Evolutionary conservation across 2,113 vertebrate species (phyloP).

Genomic region (Cynopterus brachyotis): DNA sequence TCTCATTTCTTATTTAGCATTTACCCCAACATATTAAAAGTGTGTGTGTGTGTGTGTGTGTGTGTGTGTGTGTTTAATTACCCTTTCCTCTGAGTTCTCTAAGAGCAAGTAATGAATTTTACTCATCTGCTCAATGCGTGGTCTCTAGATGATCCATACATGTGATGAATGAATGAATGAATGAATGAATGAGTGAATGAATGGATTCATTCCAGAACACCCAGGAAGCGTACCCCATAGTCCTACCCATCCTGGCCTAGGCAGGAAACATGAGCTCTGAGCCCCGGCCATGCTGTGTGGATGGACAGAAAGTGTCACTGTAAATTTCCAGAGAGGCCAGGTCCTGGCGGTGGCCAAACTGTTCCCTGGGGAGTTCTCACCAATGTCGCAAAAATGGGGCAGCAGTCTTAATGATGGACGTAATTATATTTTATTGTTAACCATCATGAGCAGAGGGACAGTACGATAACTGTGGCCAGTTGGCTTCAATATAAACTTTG

Average conservation of each 20-base stretch:
- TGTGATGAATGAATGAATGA: background rate
- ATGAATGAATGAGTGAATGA: background rate
- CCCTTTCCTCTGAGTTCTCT: background rate
- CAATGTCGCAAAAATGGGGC: accelerated
- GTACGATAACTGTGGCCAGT: background rate
- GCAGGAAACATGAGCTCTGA: background rate
- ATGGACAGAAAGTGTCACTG: background rate
- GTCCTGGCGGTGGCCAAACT: background rate
- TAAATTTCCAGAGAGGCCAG: background rate
- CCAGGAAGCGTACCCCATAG: background rate
- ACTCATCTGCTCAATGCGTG: accelerated
- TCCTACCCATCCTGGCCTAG: accelerated
- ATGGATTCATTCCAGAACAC: background rate
- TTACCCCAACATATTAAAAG: background rate
- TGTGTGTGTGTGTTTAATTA: background rate
- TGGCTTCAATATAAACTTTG: background rate
- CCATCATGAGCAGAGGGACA: background rate
- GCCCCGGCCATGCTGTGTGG: background rate
- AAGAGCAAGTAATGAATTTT: background rate
- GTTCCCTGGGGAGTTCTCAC: background rate
- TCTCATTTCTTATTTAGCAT: background rate
- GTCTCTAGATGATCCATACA: background rate
- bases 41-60: background rate
- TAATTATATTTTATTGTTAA: background rate
- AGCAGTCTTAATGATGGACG: background rate